Conservation (phyloP, 2,888 invertebrate genomes). For the Hydriomena furcata region DNA sequence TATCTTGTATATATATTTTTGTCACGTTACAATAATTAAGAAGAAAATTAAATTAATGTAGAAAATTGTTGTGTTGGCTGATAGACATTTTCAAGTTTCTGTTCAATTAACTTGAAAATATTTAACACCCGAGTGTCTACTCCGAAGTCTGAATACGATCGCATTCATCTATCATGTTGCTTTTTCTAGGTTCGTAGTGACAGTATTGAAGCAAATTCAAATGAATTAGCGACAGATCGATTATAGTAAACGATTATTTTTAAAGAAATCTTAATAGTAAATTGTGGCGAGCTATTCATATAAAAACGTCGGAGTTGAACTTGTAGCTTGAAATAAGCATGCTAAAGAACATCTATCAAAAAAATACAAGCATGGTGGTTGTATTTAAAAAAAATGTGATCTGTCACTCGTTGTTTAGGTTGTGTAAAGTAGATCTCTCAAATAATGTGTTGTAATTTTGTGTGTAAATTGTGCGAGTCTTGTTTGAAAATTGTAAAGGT, state of each 20-base stretch:
- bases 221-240: background rate
- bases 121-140: constrained; percentile 5
- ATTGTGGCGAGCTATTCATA: no score
- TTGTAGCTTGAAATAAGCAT: no score
- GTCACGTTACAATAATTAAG: background rate
- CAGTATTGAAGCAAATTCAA: background rate
- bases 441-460: constrained; percentile 45
- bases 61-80: background rate
- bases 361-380: background rate
- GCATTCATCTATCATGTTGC: no score
- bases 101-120: constrained; percentile 1
- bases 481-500: constrained; percentile 10
- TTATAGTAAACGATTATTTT: no score
- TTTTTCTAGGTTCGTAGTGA: no score
- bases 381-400: constrained; percentile 6
- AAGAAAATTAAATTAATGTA: background rate
- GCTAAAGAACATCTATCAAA: no score
- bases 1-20: constrained; percentile 12
- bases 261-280: no score
- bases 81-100: constrained; percentile 3
- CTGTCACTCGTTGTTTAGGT: constrained; percentile 41
- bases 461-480: constrained; percentile 24
- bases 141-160: background rate
- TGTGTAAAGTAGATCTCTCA: constrained; percentile 61
- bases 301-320: no score